phyloP scores from a whole-genome alignment of 2,797 vertebrate species.

The Apodemus agrarius region DNA sequence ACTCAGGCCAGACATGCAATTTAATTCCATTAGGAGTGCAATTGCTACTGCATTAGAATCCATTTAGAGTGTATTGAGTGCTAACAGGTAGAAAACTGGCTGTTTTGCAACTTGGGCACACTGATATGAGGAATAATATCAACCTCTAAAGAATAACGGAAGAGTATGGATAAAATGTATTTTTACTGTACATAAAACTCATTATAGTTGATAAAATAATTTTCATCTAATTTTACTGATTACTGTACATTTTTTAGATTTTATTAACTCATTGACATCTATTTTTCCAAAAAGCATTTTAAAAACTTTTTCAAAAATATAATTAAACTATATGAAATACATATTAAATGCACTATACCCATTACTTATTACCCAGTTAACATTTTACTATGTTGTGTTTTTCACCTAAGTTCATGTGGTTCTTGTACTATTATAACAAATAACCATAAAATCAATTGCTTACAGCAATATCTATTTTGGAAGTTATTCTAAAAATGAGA shows the following conservation, averaged over 20 bases:
- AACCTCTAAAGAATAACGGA: neutral
- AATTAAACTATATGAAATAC: neutral
- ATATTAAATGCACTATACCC: accelerated
- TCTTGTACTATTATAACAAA: neutral
- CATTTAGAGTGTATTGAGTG: neutral
- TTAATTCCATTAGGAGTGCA: neutral
- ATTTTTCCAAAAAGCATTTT: neutral
- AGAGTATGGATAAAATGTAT: neutral
- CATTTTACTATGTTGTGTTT: neutral
- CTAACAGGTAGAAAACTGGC: neutral
- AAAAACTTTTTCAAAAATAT: neutral
- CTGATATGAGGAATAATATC: neutral
- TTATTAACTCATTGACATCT: neutral
- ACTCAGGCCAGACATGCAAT: neutral
- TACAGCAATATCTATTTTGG: neutral
- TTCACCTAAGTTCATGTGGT: neutral
- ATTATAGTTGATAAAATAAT: neutral
- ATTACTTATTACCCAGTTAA: neutral
- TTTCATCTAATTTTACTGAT: neutral
- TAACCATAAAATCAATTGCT: neutral
- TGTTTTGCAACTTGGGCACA: neutral
- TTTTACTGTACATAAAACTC: neutral
- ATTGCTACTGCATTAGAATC: neutral
- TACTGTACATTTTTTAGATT: neutral
- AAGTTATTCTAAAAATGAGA: neutral